Conservation (phyloP, 2,888 invertebrate genomes). For the Timema cristinae region DNA sequence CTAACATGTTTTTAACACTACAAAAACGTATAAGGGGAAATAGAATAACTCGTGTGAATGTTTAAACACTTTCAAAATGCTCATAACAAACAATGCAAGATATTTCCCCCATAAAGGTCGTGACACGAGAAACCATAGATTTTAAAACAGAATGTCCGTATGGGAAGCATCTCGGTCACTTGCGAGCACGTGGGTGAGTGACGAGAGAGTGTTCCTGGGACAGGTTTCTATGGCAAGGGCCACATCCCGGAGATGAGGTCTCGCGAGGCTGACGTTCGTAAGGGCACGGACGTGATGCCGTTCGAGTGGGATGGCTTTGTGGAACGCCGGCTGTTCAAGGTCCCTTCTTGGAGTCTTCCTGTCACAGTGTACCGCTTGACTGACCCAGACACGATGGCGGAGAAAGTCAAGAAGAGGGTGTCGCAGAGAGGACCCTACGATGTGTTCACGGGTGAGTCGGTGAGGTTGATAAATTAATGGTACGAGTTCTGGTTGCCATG, state of each 20-base stretch:
- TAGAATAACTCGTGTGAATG: too few species aligned
- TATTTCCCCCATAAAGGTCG: background rate
- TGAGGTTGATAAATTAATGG: background rate
- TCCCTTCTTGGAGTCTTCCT: conserved; percentile 4
- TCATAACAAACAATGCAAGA: too few species aligned
- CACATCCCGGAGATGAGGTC: background rate
- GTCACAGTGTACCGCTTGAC: conserved; percentile 6
- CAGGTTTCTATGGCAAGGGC: conserved; percentile 10
- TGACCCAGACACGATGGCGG: background rate
- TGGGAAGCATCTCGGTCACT: background rate
- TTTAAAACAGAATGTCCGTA: background rate
- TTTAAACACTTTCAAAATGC: too few species aligned
- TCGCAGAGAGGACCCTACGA: conserved; percentile 19
- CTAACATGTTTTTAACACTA: too few species aligned
- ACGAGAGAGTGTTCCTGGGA: background rate
- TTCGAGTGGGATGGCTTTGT: conserved; percentile 20
- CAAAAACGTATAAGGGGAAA: too few species aligned
- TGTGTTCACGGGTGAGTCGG: conserved; percentile 18
- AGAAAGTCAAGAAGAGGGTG: conserved; percentile 14
- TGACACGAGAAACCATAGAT: background rate
- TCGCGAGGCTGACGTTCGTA: background rate
- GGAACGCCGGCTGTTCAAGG: background rate
- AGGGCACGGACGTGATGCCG: background rate
- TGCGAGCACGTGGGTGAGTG: background rate
- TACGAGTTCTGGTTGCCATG: background rate